Evolutionary conservation across 1,140 invertebrate genomes (phyloP).

Genomic region (Pseudoatta argentina): DNA sequence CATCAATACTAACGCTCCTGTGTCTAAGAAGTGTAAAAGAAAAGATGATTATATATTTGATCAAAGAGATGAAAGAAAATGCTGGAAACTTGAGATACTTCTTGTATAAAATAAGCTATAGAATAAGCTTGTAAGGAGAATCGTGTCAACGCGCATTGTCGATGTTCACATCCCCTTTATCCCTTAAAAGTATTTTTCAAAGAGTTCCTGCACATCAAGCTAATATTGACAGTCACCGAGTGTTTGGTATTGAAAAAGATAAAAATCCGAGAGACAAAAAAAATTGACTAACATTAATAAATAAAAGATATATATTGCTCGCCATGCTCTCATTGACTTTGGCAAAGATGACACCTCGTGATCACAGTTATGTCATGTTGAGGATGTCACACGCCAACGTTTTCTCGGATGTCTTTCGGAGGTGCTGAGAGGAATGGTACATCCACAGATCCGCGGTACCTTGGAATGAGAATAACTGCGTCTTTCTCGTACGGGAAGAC

Average conservation of each 20-base stretch:
- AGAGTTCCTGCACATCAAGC: background rate
- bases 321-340: conserved; percentile 15
- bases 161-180: background rate
- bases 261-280: background rate
- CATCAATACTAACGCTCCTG: background rate
- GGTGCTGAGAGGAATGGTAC: background rate
- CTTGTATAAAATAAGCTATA: background rate
- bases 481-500: background rate
- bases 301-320: background rate
- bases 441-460: background rate
- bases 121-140: background rate
- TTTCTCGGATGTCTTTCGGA: background rate
- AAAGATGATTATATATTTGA: background rate
- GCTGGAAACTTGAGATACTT: background rate
- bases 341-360: conserved; percentile 8
- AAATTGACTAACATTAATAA: background rate
- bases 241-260: no score
- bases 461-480: background rate
- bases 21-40: conserved; percentile 21
- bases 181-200: conserved; percentile 1
- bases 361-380: background rate
- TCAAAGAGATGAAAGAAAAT: conserved; percentile 12
- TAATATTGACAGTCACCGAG: background rate
- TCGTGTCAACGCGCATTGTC: background rate
- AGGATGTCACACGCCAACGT: background rate